Evolutionary conservation across 2,888 invertebrate genomes (phyloP).

Genomic region (Tupiocoris notatus): DNA sequence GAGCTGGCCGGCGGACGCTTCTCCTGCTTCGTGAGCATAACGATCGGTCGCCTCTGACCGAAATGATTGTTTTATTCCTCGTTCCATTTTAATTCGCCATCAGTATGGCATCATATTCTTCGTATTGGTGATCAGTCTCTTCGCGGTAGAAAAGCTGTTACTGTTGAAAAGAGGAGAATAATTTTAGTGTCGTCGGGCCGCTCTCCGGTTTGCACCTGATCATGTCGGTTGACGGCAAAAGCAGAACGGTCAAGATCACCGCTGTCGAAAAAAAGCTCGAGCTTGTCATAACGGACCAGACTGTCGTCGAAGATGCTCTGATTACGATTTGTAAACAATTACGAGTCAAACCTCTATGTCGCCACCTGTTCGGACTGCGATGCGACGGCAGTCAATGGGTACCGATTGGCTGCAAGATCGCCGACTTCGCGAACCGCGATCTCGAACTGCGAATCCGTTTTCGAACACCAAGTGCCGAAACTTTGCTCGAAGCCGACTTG

Average conservation of each 20-base stretch:
- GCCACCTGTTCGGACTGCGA: slow-evolving; percentile 75
- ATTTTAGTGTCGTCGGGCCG: too few relatives aligned
- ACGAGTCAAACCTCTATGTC: slow-evolving; percentile 71
- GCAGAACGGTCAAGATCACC: slow-evolving; percentile 17
- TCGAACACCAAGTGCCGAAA: slow-evolving; percentile 66
- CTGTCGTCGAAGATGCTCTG: slow-evolving; percentile 70
- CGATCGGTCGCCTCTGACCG: too few relatives aligned
- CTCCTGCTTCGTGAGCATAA: too few relatives aligned
- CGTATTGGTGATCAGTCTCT: too few relatives aligned
- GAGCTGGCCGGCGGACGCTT: too few relatives aligned
- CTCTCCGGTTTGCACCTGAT: too few relatives aligned
- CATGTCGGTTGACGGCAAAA: background rate
- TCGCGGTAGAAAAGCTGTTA: too few relatives aligned
- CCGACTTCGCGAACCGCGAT: slow-evolving; percentile 57
- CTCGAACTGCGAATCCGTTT: slow-evolving; percentile 76
- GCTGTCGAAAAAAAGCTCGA: slow-evolving; percentile 27
- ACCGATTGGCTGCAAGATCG: slow-evolving; percentile 62
- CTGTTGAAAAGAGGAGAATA: too few relatives aligned
- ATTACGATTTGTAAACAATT: slow-evolving; percentile 68
- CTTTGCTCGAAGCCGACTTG: slow-evolving; percentile 66
- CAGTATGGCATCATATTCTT: too few relatives aligned
- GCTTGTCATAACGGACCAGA: slow-evolving; percentile 47
- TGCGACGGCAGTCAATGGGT: slow-evolving; percentile 67
- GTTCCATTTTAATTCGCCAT: too few relatives aligned
- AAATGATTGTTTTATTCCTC: too few relatives aligned